Evolutionary conservation across 2,113 vertebrate genomes (phyloP), one percentile per base, ranked within the genome.

Genomic region (Nothobranchius furzeri): DNA sequence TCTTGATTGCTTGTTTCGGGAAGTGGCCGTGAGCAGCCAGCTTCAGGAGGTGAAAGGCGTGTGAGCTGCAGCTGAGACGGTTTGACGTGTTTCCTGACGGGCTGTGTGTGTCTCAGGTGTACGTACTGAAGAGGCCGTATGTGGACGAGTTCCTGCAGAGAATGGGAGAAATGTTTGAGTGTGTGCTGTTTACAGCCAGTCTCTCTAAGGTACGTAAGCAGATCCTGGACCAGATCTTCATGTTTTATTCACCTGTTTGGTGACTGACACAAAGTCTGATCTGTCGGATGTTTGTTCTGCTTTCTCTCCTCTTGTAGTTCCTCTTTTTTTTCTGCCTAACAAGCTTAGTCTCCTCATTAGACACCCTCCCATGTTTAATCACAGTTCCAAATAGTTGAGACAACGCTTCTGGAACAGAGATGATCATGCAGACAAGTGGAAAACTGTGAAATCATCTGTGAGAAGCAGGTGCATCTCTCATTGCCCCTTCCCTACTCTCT

Each of bases 1-100:
- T 96, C 96, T 98, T 45, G 95, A 96, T 95, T 96, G 96, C 95
- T 98, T 98, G 96, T 95, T 89, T 93, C 94, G 79, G 93, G 96
- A 92, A 91, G 75, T 0, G 83, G 70, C 92, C 73, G 11, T 7
- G 6, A 49, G 81, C 91, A 45, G 47, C 30, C 90, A 15, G 53
- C 7, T 2, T 60, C 43, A 25, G 58, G 58, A 59, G 37, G 15
- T 8, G 30, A 51, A 17, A 50, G 9, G n/a, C 15, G 7, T 17
- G 3, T 4, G 1, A 20, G 4, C 48, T 45, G 58, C 5, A 14
- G 15, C 3, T 60, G 58, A 25, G 30, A 10, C 15, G 3, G 15
- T 12, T 40, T 57, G 51, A 20, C 1, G 7, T 9, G 12, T 20
- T 42, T 7, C n/a, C 54, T 12, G 37, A 71, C n/a, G 0, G 0